Evolutionary conservation across 2,797 vertebrate species (phyloP), one percentile per base, ranked within the genome.

Genomic region (Ctenosaura bakeri): DNA sequence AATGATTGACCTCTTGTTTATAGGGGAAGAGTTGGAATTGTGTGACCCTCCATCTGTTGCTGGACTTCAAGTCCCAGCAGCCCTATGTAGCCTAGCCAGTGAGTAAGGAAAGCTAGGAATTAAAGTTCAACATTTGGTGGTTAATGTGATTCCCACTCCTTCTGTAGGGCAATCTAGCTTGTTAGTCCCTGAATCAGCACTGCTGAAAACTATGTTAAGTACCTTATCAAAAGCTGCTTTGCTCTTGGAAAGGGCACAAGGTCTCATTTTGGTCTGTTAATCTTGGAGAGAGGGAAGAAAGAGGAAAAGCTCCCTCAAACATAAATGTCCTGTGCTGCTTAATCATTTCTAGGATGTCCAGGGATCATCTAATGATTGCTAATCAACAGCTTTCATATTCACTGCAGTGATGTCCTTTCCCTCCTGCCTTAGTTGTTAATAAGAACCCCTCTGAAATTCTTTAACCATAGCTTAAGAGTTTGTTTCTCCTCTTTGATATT

Each of bases 251-350:
- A 54, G 29, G 26, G 26, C 69, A 64, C n/a, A 50, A 76, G 56
- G 35, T 56, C 38, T 83, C 38, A 76, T 89, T 89, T 38, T 88
- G 46, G 32, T 78, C 35, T 56, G 46, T 32, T 78, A 64, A 64
- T n/a, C 29, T 20, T 84, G 20, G 32, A 4, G 66, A 9, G 35
- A 26, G 35, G 84, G 2, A 52, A 66, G 14, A 24, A 64, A 3
- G 38, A 29, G 62, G 29, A 46, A 83, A 66, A 83, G 59, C 35
- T 26, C 29, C 13, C 62, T 46, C 26, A 18, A 32, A 69, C 10
- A 73, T 50, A 64, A 9, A 73, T 73, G 46, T 29, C 10, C 13
- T 84, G n/a, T 73, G 12, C 12, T 73, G 74, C 46, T 73, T 52
- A 85, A 32, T 13, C 66, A 69, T 73, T 71, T 73, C 29, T 52